These are phyloP conservation scores for Brachypalpus laphriformis DNA, from an alignment of 2,888 invertebrate species.

Conservation along the genomic window DNA sequence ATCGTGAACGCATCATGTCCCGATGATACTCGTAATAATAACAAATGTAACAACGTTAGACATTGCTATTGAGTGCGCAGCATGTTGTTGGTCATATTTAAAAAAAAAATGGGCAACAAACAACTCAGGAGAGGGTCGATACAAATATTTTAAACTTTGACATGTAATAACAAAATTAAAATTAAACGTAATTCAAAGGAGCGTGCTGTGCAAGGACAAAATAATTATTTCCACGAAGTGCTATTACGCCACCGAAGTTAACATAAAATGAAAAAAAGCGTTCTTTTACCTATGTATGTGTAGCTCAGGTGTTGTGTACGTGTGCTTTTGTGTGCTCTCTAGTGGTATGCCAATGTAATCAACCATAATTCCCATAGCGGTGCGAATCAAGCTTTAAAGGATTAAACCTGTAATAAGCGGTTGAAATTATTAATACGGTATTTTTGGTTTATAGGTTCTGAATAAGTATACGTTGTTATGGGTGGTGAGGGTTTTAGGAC, in stretches of 20 bases:
- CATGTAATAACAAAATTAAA: not conserved
- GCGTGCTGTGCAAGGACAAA: constrained; percentile 22
- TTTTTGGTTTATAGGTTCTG: not conserved
- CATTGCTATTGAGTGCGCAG: too few relatives aligned
- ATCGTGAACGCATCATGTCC: too few relatives aligned
- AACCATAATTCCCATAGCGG: constrained; percentile 26
- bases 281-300: constrained; percentile 23
- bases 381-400: constrained; percentile 16
- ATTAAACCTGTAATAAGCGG: constrained; percentile 58
- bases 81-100: too few relatives aligned
- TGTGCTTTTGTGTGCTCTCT: not conserved
- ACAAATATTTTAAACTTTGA: too few relatives aligned
- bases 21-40: too few relatives aligned
- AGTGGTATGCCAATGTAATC: constrained; percentile 8
- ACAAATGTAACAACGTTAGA: too few relatives aligned
- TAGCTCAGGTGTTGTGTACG: not conserved
- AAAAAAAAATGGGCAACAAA: too few relatives aligned
- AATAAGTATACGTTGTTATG: not conserved
- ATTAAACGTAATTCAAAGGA: not conserved
- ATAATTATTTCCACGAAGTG: constrained; percentile 8
- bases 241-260: constrained; percentile 12
- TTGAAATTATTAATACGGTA: constrained; percentile 26
- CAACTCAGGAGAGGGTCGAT: too few relatives aligned
- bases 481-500: not conserved
- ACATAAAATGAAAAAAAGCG: not conserved